These are phyloP conservation scores for Nanorana parkeri DNA, from an alignment of 2,113 vertebrate genomes.

Conservation along the genomic window DNA sequence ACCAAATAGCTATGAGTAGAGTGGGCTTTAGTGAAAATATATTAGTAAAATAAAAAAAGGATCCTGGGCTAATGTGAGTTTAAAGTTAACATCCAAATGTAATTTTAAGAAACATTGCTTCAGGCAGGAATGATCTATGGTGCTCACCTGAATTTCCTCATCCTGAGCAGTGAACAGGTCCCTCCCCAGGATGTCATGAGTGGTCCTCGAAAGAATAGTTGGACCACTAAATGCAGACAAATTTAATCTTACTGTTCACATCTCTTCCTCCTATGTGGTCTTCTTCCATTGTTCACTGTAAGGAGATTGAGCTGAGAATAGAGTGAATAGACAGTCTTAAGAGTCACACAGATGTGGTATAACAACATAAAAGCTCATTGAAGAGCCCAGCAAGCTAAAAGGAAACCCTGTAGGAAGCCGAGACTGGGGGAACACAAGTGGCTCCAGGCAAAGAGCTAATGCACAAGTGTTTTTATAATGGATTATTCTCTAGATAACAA, in stretches of 20 bases:
- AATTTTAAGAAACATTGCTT: too few relatives aligned
- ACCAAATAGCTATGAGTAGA: too few relatives aligned
- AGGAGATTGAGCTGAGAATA: background rate
- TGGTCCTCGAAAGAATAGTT: background rate
- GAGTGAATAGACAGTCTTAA: background rate
- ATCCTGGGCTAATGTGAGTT: too few relatives aligned
- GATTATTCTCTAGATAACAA: too few relatives aligned
- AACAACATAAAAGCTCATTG: background rate
- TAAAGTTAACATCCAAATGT: too few relatives aligned
- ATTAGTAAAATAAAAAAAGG: too few relatives aligned
- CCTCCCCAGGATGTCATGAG: too few relatives aligned
- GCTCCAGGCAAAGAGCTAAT: background rate
- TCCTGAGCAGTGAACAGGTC: too few relatives aligned
- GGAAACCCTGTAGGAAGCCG: constrained; percentile 2
- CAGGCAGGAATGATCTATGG: too few relatives aligned
- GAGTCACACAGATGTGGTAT: background rate
- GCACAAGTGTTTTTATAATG: background rate
- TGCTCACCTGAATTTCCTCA: too few relatives aligned
- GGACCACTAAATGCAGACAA: background rate
- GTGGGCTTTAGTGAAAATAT: too few relatives aligned
- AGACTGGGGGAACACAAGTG: background rate
- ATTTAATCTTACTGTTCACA: too few relatives aligned
- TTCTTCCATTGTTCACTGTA: background rate
- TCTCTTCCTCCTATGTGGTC: background rate
- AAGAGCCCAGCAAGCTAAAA: constrained; percentile 9